Conservation (phyloP, 2,797 vertebrate genomes). For the Anomalospiza imberbis region DNA sequence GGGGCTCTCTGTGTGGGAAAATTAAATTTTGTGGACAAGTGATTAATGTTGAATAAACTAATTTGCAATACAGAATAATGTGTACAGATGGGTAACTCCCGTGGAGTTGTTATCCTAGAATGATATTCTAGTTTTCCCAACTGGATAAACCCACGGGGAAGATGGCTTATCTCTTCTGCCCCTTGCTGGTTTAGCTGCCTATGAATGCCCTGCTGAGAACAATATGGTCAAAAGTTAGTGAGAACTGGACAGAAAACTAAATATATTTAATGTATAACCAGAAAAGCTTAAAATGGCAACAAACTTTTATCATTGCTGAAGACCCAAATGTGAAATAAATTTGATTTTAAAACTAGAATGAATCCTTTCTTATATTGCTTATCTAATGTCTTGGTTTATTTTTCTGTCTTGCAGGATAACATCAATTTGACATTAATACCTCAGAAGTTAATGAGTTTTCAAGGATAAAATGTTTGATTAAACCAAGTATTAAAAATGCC, state of each 20-base stretch:
- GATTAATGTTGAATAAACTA: not conserved
- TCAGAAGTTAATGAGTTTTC: not conserved
- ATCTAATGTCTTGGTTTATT: not conserved
- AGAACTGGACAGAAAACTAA: not conserved
- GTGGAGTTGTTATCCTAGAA: not conserved
- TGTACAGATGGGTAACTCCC: not conserved
- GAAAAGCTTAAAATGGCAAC: not conserved
- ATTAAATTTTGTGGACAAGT: not conserved
- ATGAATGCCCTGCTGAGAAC: not conserved
- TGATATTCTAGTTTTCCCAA: not conserved
- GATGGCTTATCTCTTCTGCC: not conserved
- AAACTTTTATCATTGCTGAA: not conserved
- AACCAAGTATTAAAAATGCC: not conserved
- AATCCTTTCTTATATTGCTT: not conserved
- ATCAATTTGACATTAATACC: not conserved
- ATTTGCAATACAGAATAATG: not conserved
- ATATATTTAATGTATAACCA: not conserved
- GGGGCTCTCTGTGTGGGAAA: not conserved
- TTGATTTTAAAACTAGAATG: not conserved
- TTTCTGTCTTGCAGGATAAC: not conserved
- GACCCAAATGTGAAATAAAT: not conserved
- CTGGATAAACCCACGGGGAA: not conserved
- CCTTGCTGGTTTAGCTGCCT: not conserved
- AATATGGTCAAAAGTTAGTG: not conserved
- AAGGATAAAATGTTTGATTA: not conserved